Evolutionary conservation across 2,797 vertebrate genomes (phyloP).

Genomic region (Anguilla megastoma): DNA sequence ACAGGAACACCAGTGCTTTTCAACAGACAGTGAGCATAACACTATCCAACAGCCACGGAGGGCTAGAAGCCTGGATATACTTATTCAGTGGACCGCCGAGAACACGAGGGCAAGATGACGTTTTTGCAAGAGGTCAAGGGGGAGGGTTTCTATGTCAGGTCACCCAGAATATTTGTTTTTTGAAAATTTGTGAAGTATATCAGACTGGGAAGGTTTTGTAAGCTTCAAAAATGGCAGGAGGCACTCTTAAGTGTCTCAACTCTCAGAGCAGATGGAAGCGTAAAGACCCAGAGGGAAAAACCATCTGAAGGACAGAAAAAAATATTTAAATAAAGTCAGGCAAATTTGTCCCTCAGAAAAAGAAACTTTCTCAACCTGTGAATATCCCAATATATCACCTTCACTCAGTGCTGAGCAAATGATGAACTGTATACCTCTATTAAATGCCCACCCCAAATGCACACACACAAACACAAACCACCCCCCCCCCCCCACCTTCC

Average conservation of each 20-base stretch:
- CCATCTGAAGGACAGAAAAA: conserved; percentile 20
- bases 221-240: conserved; percentile 14
- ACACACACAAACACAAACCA: too few relatives aligned
- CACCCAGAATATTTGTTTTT: conserved; percentile 10
- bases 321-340: background rate
- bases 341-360: background rate
- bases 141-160: conserved; percentile 13
- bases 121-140: conserved; percentile 19
- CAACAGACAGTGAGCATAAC: background rate
- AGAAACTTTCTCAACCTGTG: background rate
- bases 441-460: background rate
- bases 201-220: background rate
- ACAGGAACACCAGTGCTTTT: background rate
- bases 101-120: background rate
- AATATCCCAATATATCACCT: background rate
- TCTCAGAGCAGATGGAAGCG: conserved; percentile 23
- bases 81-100: background rate
- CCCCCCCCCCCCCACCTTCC: background rate
- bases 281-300: conserved; percentile 1
- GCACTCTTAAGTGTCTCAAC: background rate
- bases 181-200: background rate
- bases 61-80: background rate
- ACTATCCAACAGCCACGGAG: too few relatives aligned
- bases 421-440: background rate
- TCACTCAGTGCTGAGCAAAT: background rate